Conservation (phyloP, 1,140 invertebrate species). For the Trichonephila clavata region DNA sequence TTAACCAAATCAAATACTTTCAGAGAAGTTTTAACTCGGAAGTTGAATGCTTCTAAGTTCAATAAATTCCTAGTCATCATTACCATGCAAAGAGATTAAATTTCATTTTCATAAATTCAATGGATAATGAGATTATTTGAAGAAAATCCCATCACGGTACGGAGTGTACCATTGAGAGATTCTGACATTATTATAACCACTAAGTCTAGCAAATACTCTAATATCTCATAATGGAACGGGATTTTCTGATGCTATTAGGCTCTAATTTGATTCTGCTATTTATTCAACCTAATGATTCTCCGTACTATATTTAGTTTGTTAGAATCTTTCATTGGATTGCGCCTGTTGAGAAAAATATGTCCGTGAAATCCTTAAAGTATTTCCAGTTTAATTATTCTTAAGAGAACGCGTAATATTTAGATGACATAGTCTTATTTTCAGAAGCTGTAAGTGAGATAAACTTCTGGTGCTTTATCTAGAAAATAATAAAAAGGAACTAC, state of each 20-base stretch:
- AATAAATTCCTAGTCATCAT: neutral
- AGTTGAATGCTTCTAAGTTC: neutral
- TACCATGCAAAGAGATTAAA: neutral
- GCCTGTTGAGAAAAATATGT: no score
- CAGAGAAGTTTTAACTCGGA: neutral
- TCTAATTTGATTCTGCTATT: neutral
- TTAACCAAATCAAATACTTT: neutral
- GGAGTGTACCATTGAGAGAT: neutral
- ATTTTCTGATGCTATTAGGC: neutral
- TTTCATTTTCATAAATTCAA: slow-evolving; percentile 24
- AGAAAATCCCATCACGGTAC: neutral
- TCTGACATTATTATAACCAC: neutral
- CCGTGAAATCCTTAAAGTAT: no score
- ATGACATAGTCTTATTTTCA: no score
- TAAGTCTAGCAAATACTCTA: neutral
- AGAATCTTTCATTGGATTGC: neutral
- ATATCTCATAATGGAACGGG: neutral
- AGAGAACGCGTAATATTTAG: no score
- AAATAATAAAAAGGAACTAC: no score
- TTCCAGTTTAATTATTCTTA: no score
- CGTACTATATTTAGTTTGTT: neutral
- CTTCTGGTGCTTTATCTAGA: no score
- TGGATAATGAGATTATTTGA: slow-evolving; percentile 2
- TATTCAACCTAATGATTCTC: neutral
- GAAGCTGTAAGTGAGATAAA: no score